Conservation (phyloP, 2,888 invertebrate species). For the Cartodere bifasciata region DNA sequence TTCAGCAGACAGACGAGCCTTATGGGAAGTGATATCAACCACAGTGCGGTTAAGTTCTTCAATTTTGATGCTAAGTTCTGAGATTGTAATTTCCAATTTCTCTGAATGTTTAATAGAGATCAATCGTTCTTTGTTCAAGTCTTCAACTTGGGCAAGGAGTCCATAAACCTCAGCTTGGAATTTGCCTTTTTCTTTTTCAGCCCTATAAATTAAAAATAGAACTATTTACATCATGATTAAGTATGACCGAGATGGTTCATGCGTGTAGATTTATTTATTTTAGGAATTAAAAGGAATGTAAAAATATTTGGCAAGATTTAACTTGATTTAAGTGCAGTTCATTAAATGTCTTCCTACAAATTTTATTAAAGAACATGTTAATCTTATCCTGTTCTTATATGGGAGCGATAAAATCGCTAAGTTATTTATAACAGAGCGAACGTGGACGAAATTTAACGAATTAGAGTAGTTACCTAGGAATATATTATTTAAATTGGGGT, state of each 20-base stretch:
- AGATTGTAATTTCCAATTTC: constrained; percentile 80
- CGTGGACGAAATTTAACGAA: not conserved
- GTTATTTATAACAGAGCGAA: constrained; percentile 1
- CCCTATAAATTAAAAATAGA: constrained; percentile 65
- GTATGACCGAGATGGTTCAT: no score
- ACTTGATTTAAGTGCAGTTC: no score
- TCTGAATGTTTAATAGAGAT: constrained; percentile 72
- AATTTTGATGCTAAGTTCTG: constrained; percentile 89
- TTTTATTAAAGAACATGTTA: not conserved
- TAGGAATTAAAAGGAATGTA: no score
- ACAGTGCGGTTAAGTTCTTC: constrained; percentile 95
- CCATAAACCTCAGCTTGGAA: constrained; percentile 98
- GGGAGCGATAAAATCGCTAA: not conserved
- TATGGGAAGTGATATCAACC: constrained; percentile 94
- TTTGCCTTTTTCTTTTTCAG: constrained; percentile 97
- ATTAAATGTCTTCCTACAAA: no score
- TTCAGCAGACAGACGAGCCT: constrained; percentile 88
- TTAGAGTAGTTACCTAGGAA: constrained; percentile 1
- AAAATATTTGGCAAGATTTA: no score
- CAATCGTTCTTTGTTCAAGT: constrained; percentile 83
- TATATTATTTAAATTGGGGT: no score
- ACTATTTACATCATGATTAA: no score
- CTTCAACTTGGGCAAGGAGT: constrained; percentile 90
- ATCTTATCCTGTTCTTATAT: not conserved
- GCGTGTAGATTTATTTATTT: no score